Percentiles rank a stretch among this genome's conserved stretches.
Conservation (phyloP, 2,113 vertebrate species). For the Dasyprocta punctata region DNA sequence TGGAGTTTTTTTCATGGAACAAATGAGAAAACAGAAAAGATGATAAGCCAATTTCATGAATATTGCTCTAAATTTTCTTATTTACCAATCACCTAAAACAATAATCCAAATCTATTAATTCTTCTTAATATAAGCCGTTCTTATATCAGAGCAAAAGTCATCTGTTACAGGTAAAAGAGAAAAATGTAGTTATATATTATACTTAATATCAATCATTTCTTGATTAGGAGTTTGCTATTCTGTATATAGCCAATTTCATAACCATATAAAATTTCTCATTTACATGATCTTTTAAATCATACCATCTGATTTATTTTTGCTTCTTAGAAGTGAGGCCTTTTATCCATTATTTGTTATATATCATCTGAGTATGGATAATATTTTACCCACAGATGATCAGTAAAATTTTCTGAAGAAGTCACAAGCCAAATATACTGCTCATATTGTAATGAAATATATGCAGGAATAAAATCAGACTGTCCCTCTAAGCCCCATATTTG, state of each 20-base stretch:
- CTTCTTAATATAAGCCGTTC: not conserved
- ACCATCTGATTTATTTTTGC: not conserved
- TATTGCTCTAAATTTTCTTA: not conserved
- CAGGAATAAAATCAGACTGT: not conserved
- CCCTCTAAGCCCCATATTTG: not conserved
- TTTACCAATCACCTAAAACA: constrained; percentile 40
- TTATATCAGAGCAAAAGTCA: not conserved
- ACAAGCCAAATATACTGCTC: not conserved
- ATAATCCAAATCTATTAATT: not conserved
- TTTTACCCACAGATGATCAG: not conserved
- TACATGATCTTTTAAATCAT: constrained; percentile 14
- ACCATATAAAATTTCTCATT: not conserved
- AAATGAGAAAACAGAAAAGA: constrained; percentile 18
- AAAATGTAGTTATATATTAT: not conserved
- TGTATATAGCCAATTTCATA: not conserved
- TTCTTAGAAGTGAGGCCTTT: not conserved
- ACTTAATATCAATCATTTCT: not conserved
- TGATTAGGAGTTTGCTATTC: not conserved
- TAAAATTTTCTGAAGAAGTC: constrained; percentile 47
- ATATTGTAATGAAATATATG: not conserved
- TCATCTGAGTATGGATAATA: not conserved
- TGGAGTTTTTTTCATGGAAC: constrained; percentile 40
- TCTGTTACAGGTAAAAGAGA: not conserved
- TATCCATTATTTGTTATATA: not conserved
- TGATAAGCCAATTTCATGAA: not conserved